Conservation (phyloP, 1,140 invertebrate genomes). For the Caenorhabditis latens region DNA sequence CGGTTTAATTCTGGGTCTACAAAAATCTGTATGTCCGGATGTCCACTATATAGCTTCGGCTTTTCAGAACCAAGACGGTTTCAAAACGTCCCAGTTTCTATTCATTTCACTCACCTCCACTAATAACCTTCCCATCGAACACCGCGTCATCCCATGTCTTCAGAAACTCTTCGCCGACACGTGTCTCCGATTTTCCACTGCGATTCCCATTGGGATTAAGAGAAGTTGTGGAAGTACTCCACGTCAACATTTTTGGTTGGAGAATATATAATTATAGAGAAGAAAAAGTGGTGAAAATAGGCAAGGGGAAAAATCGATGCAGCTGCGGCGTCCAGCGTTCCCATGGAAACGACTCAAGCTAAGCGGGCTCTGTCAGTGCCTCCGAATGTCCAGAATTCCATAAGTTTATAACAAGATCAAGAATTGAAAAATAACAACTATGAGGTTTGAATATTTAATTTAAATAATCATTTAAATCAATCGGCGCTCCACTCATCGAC, state of each 20-base stretch:
- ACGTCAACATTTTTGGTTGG: not conserved
- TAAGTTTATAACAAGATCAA: no score
- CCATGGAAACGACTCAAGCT: not conserved
- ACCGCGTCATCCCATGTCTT: slow-evolving; percentile 13
- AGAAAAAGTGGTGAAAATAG: not conserved
- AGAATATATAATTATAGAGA: not conserved
- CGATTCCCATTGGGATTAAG: not conserved
- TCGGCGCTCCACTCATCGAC: slow-evolving; percentile 8
- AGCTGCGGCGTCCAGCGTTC: not conserved
- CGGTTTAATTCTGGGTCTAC: not conserved
- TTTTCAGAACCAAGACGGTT: no score
- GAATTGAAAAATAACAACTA: no score
- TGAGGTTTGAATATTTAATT: not conserved
- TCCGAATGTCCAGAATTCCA: no score
- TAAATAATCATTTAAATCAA: slow-evolving; percentile 5
- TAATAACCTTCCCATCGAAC: not conserved
- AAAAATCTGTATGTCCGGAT: not conserved
- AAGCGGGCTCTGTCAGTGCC: no score
- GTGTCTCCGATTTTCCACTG: not conserved
- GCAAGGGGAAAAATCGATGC: not conserved
- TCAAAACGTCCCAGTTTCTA: not conserved
- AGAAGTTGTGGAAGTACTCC: slow-evolving; percentile 7
- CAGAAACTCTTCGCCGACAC: not conserved
- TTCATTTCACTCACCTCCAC: not conserved
- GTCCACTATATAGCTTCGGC: no score